Evolutionary conservation across 2,113 vertebrate genomes (phyloP).

Genomic region (Sorex araneus): DNA sequence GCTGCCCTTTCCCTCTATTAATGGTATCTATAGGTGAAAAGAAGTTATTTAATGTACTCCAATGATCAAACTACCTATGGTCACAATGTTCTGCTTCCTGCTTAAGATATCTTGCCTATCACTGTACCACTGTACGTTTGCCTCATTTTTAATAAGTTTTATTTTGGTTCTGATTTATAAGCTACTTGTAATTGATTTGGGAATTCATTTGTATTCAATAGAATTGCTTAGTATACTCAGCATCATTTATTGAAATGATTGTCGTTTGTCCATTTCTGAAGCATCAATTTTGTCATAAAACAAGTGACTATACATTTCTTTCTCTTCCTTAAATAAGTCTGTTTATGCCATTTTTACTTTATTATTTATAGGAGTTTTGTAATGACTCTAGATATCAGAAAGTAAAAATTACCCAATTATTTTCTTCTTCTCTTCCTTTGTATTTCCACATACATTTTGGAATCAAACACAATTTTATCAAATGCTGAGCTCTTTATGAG

Average conservation of each 20-base stretch:
- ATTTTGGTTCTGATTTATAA: not conserved
- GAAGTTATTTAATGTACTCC: not conserved
- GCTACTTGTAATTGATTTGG: conserved; percentile 13
- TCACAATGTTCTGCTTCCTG: not conserved
- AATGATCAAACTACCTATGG: not conserved
- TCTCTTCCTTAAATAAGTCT: not conserved
- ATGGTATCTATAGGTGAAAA: not conserved
- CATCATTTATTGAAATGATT: not conserved
- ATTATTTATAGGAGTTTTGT: not conserved
- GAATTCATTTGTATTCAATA: not conserved
- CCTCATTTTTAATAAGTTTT: conserved; percentile 11
- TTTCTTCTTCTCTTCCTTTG: not conserved
- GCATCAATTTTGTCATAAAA: not conserved
- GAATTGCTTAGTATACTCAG: not conserved
- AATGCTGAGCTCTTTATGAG: not conserved
- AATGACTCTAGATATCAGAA: not conserved
- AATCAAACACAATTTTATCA: not conserved
- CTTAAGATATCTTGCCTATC: conserved; percentile 20
- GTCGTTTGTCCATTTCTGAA: not conserved
- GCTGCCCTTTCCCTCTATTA: not conserved
- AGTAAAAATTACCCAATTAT: not conserved
- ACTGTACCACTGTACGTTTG: not conserved
- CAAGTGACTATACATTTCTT: not conserved
- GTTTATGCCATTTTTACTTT: not conserved
- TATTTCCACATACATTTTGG: not conserved